Evolutionary conservation across 1,140 invertebrate species (phyloP).

Genomic region (Rhyacophila brunnea): DNA sequence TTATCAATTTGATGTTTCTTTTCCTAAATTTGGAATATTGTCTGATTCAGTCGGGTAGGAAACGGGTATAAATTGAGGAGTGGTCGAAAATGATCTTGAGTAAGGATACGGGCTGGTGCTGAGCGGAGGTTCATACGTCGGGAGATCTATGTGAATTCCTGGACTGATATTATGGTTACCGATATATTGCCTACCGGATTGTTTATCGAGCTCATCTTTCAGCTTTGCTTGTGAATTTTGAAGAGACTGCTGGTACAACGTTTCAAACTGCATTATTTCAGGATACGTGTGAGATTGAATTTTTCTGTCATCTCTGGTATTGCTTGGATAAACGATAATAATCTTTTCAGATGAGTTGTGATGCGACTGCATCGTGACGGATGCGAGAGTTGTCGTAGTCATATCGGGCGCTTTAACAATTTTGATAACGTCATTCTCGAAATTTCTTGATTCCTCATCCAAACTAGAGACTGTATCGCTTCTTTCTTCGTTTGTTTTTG

Average conservation of each 20-base stretch:
- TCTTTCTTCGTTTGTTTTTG: background rate
- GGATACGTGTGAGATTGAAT: slow-evolving; percentile 50
- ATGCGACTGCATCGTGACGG: slow-evolving; percentile 43
- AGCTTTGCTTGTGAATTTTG: slow-evolving; percentile 22
- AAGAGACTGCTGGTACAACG: slow-evolving; percentile 46
- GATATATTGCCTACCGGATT: slow-evolving; percentile 14
- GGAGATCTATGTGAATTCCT: slow-evolving; percentile 46
- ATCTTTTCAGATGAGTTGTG: slow-evolving; percentile 45
- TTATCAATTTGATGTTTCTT: no score
- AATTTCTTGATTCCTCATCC: slow-evolving; percentile 10
- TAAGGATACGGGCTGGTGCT: slow-evolving; percentile 25
- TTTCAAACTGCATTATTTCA: slow-evolving; percentile 52
- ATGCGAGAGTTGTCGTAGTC: slow-evolving; percentile 47
- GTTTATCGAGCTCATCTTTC: slow-evolving; percentile 12
- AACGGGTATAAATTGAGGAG: slow-evolving; percentile 33
- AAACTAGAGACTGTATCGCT: background rate
- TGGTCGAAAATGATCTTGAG: slow-evolving; percentile 23
- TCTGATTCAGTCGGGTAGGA: slow-evolving; percentile 22
- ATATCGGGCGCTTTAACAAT: slow-evolving; percentile 44
- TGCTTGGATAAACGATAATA: slow-evolving; percentile 52
- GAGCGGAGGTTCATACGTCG: slow-evolving; percentile 49
- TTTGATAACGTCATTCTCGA: slow-evolving; percentile 24
- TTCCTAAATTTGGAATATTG: no score
- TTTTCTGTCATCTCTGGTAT: slow-evolving; percentile 49
- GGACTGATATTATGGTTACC: slow-evolving; percentile 15